Base-by-base conservation (phyloP, 2,888 invertebrate species). In the Pasiphila rectangulata region DNA sequence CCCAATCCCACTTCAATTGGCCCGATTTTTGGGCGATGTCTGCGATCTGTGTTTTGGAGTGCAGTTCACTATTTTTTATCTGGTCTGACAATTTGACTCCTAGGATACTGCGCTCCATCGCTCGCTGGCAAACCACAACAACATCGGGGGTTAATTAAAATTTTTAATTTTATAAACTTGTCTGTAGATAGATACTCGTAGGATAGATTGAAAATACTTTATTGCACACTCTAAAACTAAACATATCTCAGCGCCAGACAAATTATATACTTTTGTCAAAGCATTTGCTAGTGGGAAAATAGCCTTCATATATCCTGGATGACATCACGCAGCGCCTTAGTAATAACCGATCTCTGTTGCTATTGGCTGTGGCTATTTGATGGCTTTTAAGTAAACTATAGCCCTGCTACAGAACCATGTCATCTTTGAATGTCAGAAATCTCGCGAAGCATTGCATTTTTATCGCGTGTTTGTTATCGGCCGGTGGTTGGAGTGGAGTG, bases 401-500 rank as follows among this genome's bases (percentile, higher is more conserved):
- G 25, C 25, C 25, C n/a, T n/a, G 12, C 12, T 25, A 12, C 2
- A 10, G 5, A 25, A 10, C 12, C 12, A 12, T 10, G 5, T 24
- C 10, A 6, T 25, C 6, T 6, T 25, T 12, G 10, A 36, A 20
- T 16, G 6, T 23, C n/a, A 21, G 29, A 41, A 36, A 40, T 36
- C 19, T 37, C 25, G 32, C 24, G n/a, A 32, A 52, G 52, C 54
- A 59, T 59, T 65, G 61, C 58, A 59, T 61, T 57, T 55, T 54
- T 73, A 70, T 76, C 72, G 60, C 63, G 64, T 72, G 56, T 62
- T 64, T 51, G 56, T 72, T 75, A 75, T 74, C 72, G 55, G 44
- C 30, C 54, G 54, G 44, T 57, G 30, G 16, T 30, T 30, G 48
- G 57, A 57, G 61, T 64, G 63, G 59, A 17, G 29, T 30, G 45